Percentiles rank a stretch among this genome's conserved stretches.
Evolutionary conservation across 2,888 invertebrate genomes (phyloP).

Genomic region (Diplazon laetatorius): DNA sequence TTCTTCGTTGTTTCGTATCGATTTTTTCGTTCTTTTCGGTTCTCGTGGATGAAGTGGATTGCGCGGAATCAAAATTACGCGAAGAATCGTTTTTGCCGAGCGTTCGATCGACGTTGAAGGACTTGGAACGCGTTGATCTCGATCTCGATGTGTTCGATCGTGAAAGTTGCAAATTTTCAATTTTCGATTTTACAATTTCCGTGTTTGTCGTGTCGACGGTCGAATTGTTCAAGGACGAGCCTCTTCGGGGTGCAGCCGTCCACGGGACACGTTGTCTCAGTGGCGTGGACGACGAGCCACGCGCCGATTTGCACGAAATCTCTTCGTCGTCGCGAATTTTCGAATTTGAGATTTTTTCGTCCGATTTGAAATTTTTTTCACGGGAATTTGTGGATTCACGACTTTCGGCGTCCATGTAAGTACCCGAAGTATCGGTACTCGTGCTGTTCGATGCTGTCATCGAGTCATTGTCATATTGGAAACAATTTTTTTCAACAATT

Average conservation of each 20-base stretch:
- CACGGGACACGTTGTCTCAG: conserved; percentile 33
- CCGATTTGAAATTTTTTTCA: conserved; percentile 21
- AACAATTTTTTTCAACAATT: too few species aligned
- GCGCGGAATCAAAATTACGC: conserved; percentile 26
- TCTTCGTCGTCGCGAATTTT: too few species aligned
- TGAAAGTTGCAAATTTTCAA: conserved; percentile 5
- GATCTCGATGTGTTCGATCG: background rate
- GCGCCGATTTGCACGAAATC: conserved; percentile 53
- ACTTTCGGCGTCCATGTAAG: conserved; percentile 63
- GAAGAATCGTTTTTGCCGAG: conserved; percentile 11
- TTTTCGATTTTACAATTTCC: background rate
- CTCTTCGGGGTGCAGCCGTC: conserved; percentile 46
- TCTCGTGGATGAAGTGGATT: background rate
- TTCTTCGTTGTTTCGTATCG: conserved; percentile 65
- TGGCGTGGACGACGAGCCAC: conserved; percentile 49
- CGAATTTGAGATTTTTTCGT: conserved; percentile 11
- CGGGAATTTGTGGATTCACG: conserved; percentile 41
- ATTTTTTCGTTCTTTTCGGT: conserved; percentile 8
- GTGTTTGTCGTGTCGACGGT: too few species aligned
- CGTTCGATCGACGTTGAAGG: conserved; percentile 19
- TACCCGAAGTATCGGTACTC: conserved; percentile 54
- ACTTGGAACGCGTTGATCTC: conserved; percentile 23
- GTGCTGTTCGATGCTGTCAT: too few species aligned
- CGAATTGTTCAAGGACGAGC: conserved; percentile 34
- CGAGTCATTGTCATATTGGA: too few species aligned